phyloP scores from a whole-genome alignment of 2,888 invertebrate genomes.

The Seladonia tumulorum region DNA sequence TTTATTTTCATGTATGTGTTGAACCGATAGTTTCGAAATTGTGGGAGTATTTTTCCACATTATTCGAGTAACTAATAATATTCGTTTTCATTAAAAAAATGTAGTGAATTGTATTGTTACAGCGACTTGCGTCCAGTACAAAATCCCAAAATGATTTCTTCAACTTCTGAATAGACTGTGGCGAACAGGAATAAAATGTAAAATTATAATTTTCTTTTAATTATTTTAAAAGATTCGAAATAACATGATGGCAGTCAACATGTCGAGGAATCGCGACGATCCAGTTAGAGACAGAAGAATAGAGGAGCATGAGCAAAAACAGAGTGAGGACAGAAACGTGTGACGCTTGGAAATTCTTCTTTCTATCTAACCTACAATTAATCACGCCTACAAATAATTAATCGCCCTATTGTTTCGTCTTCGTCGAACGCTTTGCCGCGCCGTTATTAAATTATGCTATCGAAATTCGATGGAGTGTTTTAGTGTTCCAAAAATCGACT shows the following conservation, averaged over 20 bases:
- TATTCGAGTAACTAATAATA: neutral
- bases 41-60: neutral
- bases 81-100: no score
- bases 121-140: no score
- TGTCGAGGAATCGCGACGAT: neutral
- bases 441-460: neutral
- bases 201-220: no score
- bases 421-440: neutral
- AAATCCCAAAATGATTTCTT: no score
- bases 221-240: no score
- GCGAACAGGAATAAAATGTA: no score
- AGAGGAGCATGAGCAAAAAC: neutral
- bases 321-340: neutral
- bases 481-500: no score
- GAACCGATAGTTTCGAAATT: neutral
- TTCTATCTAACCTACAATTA: neutral
- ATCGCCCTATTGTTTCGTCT: neutral
- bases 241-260: neutral
- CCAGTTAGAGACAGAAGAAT: neutral
- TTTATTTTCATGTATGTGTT: neutral
- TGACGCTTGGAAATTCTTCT: slow-evolving; percentile 9
- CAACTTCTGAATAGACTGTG: no score
- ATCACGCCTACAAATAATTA: neutral
- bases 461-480: neutral
- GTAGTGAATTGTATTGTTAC: no score